Evolutionary conservation across 2,888 invertebrate genomes (phyloP).

Genomic region (Lasioglossum marginatum): DNA sequence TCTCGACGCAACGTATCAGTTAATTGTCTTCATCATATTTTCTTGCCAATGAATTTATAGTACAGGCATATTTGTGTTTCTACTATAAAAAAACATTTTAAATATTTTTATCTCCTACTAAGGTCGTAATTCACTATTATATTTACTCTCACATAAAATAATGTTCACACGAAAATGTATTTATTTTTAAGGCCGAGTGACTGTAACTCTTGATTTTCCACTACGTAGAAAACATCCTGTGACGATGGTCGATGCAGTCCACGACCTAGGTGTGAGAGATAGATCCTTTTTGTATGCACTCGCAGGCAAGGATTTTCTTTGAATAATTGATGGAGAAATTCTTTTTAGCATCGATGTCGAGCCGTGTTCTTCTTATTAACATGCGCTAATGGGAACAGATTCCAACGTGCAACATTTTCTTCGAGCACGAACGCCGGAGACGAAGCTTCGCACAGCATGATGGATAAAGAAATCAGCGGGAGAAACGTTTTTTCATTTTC

Average conservation of each 20-base stretch:
- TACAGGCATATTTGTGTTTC: too few species aligned
- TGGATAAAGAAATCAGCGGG: background rate
- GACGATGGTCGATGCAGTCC: background rate
- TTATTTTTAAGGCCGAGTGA: background rate
- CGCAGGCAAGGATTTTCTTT: background rate
- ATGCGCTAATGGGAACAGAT: slow-evolving; percentile 6
- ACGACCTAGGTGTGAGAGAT: background rate
- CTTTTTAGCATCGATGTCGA: background rate
- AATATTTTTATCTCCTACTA: too few species aligned
- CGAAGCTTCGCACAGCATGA: background rate
- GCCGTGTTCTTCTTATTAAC: background rate
- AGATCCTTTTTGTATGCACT: background rate
- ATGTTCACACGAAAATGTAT: too few species aligned
- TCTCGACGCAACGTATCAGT: background rate
- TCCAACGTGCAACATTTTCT: background rate
- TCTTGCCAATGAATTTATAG: background rate
- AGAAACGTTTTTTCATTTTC: background rate
- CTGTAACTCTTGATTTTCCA: background rate
- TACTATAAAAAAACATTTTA: too few species aligned
- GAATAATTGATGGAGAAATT: slow-evolving; percentile 2
- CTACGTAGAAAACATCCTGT: background rate
- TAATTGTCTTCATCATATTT: background rate
- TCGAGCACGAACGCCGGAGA: background rate
- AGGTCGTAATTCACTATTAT: too few species aligned
- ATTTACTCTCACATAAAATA: too few species aligned